Evolutionary conservation across 2,113 vertebrate genomes (phyloP), one percentile per base, ranked within the genome.

Genomic region (Solea senegalensis): DNA sequence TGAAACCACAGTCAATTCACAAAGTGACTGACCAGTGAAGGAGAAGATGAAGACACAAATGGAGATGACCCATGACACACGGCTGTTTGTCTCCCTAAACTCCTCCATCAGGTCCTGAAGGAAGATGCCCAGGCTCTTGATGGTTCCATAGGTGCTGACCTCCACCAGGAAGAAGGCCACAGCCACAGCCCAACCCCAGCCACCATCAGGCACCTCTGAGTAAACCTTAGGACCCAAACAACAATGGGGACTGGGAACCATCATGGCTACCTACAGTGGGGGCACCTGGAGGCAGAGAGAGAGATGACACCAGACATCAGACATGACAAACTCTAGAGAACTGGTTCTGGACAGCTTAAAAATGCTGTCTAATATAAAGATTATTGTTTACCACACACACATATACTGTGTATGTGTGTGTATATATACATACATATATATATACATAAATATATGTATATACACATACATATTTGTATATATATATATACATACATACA

Each of bases 51-150:
- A 99, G 60, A 97, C 94, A 69, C 95, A 97, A 72, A 99, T 99
- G 69, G 98, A 98, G 86, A 99, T 91, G 56, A 96, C 95, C 98
- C 98, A 98, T 0, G 98, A 98, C 70, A 99, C 96, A 48, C 94
- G 92, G 90, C 96, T 99, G 89, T 96, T 97, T 84, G 92, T 96
- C 85, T 98, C 97, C 0, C 92, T 80, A 76, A 98, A 99, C 86
- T 96, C 95, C 46, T 92, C 83, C 94, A 96, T 95, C 63, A 98
- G 85, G 77, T 99, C 97, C 1, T 96, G 95, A 26, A 99, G 97
- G 91, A 99, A 98, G 85, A 99, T 92, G 0, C 97, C 98, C 7
- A 98, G 95, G 0, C 94, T 96, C 90, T 99, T 99, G 81, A 99
- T 89, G 85, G 95, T 92, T 21, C 98, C 98, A 0, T 98, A 99